phyloP scores from a whole-genome alignment of 2,797 vertebrate genomes.

The Sardinella longiceps region DNA sequence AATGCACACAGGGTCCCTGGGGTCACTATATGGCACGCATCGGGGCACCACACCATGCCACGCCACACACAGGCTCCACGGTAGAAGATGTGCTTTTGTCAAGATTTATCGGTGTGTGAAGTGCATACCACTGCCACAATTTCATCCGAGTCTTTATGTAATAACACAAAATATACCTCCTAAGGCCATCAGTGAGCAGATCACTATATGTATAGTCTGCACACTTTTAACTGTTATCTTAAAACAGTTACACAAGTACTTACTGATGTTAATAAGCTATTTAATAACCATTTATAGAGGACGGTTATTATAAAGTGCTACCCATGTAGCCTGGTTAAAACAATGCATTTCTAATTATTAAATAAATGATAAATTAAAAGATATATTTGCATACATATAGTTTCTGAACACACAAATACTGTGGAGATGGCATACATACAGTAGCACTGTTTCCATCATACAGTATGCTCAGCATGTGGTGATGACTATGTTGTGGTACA shows the following conservation, averaged over 20 bases:
- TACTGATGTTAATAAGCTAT: too few relatives aligned
- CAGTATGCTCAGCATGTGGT: background rate
- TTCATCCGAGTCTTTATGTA: background rate
- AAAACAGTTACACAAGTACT: too few relatives aligned
- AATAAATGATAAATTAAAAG: too few relatives aligned
- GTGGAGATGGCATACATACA: background rate
- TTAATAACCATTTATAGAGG: too few relatives aligned
- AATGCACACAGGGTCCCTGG: conserved; percentile 29
- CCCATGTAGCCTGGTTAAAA: too few relatives aligned
- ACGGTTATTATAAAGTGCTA: too few relatives aligned
- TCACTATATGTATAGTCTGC: background rate
- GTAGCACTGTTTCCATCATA: background rate
- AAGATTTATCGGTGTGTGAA: background rate
- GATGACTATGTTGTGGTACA: background rate
- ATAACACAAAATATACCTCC: background rate
- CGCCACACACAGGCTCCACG: background rate
- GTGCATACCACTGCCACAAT: background rate
- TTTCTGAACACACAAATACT: background rate
- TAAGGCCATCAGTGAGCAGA: background rate
- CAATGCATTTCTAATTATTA: background rate
- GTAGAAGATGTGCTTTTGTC: background rate
- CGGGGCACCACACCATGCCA: background rate
- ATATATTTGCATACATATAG: too few relatives aligned
- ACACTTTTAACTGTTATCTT: background rate
- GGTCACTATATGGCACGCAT: conserved; percentile 27